Conservation (phyloP, 2,113 vertebrate genomes). For the Tor tambroides region DNA sequence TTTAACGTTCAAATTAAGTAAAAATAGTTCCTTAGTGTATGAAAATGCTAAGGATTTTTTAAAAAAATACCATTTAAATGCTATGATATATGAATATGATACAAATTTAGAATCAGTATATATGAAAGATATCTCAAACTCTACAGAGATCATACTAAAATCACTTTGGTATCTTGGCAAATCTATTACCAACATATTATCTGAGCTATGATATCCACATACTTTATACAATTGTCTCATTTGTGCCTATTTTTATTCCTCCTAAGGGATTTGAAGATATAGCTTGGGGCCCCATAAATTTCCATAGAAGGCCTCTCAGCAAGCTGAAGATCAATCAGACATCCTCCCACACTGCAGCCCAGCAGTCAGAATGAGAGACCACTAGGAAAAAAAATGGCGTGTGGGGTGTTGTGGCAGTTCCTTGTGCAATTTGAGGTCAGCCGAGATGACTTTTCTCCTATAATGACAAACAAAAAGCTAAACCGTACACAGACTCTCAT, state of each 20-base stretch:
- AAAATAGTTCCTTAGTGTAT: not conserved
- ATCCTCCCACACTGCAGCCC: constrained; percentile 34
- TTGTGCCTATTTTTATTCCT: constrained; percentile 14
- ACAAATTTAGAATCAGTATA: not conserved
- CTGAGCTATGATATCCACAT: not conserved
- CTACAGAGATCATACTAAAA: not conserved
- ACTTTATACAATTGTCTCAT: not conserved
- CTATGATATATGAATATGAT: not conserved
- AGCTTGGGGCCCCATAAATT: not conserved
- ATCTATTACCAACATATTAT: not conserved
- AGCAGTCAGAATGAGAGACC: constrained; percentile 52
- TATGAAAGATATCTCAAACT: not conserved
- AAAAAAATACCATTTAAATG: not conserved
- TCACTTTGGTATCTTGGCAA: not conserved
- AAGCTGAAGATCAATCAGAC: constrained; percentile 35
- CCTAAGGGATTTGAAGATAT: constrained; percentile 14
- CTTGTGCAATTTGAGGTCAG: constrained; percentile 52
- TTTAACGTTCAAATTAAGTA: not conserved
- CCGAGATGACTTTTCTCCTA: constrained; percentile 28
- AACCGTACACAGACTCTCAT: constrained; percentile 31
- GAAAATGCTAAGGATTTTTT: too few relatives aligned
- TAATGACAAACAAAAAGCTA: constrained; percentile 43
- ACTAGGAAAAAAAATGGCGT: constrained; percentile 27
- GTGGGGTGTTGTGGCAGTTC: constrained; percentile 7
- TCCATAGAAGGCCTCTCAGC: constrained; percentile 22